Conservation (phyloP, 2,797 vertebrate species). For the Falco peregrinus region DNA sequence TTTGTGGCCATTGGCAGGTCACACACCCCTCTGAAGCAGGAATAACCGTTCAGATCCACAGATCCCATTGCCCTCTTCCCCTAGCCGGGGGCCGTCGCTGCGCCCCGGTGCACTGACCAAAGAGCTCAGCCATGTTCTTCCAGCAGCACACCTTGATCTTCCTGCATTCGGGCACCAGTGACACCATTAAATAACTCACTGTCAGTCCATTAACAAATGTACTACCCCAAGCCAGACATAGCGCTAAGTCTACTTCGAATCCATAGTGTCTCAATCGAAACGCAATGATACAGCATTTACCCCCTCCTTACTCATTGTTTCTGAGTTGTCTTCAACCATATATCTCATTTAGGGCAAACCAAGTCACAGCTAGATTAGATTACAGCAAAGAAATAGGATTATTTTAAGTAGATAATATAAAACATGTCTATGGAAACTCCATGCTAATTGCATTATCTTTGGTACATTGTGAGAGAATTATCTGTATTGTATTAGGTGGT, state of each 20-base stretch:
- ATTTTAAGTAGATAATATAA: conserved; percentile 77
- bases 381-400: conserved; percentile 73
- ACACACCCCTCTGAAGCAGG: background rate
- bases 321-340: conserved; percentile 44
- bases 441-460: conserved; percentile 73
- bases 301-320: conserved; percentile 13
- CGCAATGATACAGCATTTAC: background rate
- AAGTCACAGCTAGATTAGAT: conserved; percentile 68
- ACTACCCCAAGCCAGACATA: background rate
- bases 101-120: accelerated
- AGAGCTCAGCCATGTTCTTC: background rate
- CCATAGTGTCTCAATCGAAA: background rate
- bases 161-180: background rate
- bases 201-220: background rate
- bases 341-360: conserved; percentile 65
- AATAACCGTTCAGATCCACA: background rate
- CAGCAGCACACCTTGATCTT: background rate
- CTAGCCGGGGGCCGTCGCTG: accelerated
- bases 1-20: background rate
- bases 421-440: conserved; percentile 73
- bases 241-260: background rate
- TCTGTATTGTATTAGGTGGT: conserved; percentile 66
- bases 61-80: background rate
- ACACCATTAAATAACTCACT: background rate
- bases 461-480: conserved; percentile 71